Evolutionary conservation across 2,797 vertebrate genomes (phyloP), one percentile per base, ranked within the genome.

Genomic region (Melanotaenia parkinsoni): DNA sequence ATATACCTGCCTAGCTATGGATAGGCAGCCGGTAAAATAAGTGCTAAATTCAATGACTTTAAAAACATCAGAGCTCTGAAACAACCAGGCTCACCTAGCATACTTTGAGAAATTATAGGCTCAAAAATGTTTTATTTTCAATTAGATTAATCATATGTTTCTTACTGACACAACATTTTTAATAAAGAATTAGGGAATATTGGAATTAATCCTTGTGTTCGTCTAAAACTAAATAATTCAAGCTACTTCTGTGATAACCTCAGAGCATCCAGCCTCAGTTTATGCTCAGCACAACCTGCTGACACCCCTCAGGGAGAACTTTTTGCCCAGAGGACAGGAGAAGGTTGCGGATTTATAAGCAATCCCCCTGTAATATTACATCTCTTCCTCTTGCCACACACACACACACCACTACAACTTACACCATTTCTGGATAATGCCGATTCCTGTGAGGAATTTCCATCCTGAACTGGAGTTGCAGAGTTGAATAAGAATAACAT

Each of bases 331-430:
- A 89, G 88, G 84, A 87, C 82, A 75, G 69, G 53, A 80, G 69
- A 88, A 88, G 80, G 87, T 87, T 88, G 72, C 78, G 81, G 83
- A 76, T 86, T 89, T 87, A 74, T 76, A 88, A 79, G 81, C 79
- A 90, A 86, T 83, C 84, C 76, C 70, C 54, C 65, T 59, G 70
- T 89, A 80, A 82, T 83, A 82, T 86, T 70, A 88, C 76, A 74
- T 70, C 66, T 58, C 72, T 66, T 56, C 59, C 71, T 63, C 28
- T 22, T 58, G 47, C 58, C 77, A 70, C 70, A 68, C 67, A 70
- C 70, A 68, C 67, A 6, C 45, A 53, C 43, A 60, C 24, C 61
- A 16, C 60, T 24, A 26, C 35, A 51, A 58, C 53, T 14, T 35
- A 60, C 53, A 67, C 56, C 67, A 66, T 72, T 74, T 80, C 74